Evolutionary conservation across 2,888 invertebrate species (phyloP).

Genomic region (Dioctria rufipes): DNA sequence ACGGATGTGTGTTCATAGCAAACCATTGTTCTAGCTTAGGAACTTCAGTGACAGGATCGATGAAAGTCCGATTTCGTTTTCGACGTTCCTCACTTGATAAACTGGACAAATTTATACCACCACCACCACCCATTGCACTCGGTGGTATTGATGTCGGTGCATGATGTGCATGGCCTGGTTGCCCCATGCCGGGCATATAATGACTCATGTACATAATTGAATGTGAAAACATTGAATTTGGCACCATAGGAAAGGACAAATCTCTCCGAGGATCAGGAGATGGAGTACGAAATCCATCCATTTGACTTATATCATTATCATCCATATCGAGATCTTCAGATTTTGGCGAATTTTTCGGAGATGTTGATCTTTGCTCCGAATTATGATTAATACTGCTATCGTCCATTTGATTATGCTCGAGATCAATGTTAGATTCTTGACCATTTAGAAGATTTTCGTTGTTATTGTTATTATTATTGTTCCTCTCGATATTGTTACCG

Average conservation of each 20-base stretch:
- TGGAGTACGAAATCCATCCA: constrained; percentile 69
- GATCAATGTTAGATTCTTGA: constrained; percentile 58
- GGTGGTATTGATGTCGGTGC: constrained; percentile 60
- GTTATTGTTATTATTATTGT: constrained; percentile 49
- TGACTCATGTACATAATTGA: constrained; percentile 95
- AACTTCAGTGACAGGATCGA: constrained; percentile 98
- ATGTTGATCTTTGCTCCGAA: constrained; percentile 69
- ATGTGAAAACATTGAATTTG: constrained; percentile 90
- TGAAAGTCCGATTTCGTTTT: constrained; percentile 97
- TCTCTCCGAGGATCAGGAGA: constrained; percentile 71
- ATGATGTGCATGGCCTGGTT: constrained; percentile 69
- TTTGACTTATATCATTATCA: constrained; percentile 68
- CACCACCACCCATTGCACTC: constrained; percentile 70
- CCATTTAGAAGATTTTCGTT: constrained; percentile 58
- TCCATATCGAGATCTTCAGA: constrained; percentile 70
- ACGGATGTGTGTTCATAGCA: constrained; percentile 97
- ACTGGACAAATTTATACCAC: constrained; percentile 77
- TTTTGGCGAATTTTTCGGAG: constrained; percentile 62
- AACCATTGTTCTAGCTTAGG: constrained; percentile 96
- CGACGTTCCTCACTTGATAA: constrained; percentile 88
- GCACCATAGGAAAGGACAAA: constrained; percentile 87
- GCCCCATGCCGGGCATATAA: constrained; percentile 81
- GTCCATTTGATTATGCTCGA: constrained; percentile 61
- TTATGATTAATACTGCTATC: constrained; percentile 64
- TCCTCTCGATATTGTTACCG: constrained; percentile 39